These are phyloP conservation scores for Motacilla alba DNA, from an alignment of 2,113 vertebrate species.

Conservation along the genomic window DNA sequence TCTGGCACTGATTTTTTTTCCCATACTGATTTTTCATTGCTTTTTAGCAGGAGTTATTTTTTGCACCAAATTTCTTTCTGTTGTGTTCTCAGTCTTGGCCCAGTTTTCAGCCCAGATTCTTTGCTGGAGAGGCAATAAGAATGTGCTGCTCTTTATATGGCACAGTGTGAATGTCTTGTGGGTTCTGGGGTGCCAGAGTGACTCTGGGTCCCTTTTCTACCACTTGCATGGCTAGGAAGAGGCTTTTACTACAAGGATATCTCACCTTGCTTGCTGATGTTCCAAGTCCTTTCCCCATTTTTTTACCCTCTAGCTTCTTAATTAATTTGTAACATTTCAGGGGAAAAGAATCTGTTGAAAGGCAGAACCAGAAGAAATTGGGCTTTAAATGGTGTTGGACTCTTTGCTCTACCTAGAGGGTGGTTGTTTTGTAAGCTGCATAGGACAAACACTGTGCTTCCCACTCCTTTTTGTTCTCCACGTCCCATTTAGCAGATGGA, in stretches of 20 bases:
- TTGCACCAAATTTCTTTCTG: neutral
- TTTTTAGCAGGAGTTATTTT: neutral
- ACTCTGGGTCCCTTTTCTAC: neutral
- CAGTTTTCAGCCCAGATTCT: neutral
- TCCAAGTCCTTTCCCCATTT: neutral
- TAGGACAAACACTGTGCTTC: neutral
- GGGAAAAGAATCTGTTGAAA: neutral
- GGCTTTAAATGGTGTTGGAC: neutral
- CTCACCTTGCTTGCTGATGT: neutral
- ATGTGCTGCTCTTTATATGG: neutral
- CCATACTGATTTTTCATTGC: neutral
- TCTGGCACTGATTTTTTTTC: neutral
- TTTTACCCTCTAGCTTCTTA: neutral
- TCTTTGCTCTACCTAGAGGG: neutral
- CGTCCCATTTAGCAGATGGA: slow-evolving; percentile 41
- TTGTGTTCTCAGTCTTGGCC: neutral
- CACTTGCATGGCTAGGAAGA: neutral
- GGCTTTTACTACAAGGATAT: neutral
- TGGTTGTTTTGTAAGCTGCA: slow-evolving; percentile 2
- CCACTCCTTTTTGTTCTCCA: slow-evolving; percentile 25
- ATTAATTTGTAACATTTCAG: neutral
- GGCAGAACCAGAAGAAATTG: neutral
- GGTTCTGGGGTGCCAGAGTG: neutral
- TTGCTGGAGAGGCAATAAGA: neutral
- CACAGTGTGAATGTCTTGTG: neutral